These are phyloP conservation scores for Rosalia funebris DNA, from an alignment of 2,888 invertebrate genomes.

Conservation along the genomic window DNA sequence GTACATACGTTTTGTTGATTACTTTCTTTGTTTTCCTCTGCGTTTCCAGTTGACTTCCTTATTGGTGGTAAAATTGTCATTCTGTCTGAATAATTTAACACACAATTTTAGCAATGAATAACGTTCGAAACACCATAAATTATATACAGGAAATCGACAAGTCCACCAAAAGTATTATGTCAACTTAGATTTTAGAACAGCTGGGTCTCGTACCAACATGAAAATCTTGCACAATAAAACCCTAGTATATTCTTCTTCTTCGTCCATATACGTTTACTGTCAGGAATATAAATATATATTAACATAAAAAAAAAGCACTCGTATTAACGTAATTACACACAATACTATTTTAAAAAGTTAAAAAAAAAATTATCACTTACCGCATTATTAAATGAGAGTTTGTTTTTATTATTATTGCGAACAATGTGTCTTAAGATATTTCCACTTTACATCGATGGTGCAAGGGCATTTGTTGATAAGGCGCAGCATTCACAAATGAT, in stretches of 20 bases:
- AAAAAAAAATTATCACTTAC: too few species aligned
- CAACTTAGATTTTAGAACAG: slow-evolving; percentile 18
- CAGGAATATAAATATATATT: too few species aligned
- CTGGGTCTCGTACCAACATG: not conserved
- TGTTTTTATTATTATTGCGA: too few species aligned
- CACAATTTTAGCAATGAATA: not conserved
- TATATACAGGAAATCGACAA: slow-evolving; percentile 4
- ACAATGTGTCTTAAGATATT: too few species aligned
- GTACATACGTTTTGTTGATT: slow-evolving; percentile 59
- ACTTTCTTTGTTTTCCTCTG: slow-evolving; percentile 59
- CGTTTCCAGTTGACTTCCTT: slow-evolving; percentile 52
- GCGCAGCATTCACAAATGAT: too few species aligned
- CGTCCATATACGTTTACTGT: too few species aligned
- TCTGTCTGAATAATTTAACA: slow-evolving; percentile 16
- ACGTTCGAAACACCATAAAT: not conserved
- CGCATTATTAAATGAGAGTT: too few species aligned
- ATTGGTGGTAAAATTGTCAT: slow-evolving; percentile 64
- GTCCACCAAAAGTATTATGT: slow-evolving; percentile 7
- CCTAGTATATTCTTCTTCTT: not conserved
- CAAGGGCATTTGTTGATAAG: too few species aligned
- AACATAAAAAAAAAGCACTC: too few species aligned
- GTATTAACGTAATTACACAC: too few species aligned
- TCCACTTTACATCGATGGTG: too few species aligned
- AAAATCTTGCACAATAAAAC: not conserved
- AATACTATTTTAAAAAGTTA: too few species aligned